A percentile compares a stretch with the other conserved stretches of the same genome.
phyloP scores from a whole-genome alignment of 2,113 vertebrate species.

The Plecotus auritus region DNA sequence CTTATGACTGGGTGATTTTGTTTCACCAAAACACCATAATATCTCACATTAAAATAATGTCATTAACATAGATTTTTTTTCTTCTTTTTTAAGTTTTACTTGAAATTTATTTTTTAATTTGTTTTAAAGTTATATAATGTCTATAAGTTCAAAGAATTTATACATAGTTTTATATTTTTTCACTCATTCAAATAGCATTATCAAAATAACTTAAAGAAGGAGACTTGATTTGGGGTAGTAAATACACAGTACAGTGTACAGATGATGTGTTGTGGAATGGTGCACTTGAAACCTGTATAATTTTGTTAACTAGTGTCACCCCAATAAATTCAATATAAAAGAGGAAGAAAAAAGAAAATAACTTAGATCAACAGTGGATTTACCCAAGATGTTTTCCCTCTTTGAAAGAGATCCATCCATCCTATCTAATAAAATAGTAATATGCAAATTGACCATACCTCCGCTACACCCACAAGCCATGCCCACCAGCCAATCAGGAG shows the following conservation, averaged over 20 bases:
- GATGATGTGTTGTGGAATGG: background rate
- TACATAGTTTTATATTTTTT: background rate
- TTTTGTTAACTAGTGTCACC: background rate
- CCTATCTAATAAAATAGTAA: too few relatives aligned
- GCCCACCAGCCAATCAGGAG: too few relatives aligned
- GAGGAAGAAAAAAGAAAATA: conserved; percentile 3
- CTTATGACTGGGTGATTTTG: background rate
- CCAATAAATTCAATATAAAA: background rate
- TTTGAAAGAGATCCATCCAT: background rate
- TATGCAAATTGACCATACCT: too few relatives aligned
- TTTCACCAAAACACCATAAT: background rate
- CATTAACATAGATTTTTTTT: conserved; percentile 4
- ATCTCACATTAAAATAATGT: conserved; percentile 8
- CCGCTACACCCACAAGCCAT: too few relatives aligned
- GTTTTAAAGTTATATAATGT: background rate
- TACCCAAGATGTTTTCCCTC: background rate
- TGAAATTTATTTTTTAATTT: background rate
- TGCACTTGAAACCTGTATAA: background rate
- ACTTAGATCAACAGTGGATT: background rate
- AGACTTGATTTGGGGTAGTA: background rate
- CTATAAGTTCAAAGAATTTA: background rate
- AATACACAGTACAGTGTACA: background rate
- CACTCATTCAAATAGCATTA: background rate
- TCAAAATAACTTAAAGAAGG: conserved; percentile 18
- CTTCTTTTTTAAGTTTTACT: background rate